Base-by-base conservation (phyloP, 1,140 invertebrate species). In the Nasonia vitripennis region DNA sequence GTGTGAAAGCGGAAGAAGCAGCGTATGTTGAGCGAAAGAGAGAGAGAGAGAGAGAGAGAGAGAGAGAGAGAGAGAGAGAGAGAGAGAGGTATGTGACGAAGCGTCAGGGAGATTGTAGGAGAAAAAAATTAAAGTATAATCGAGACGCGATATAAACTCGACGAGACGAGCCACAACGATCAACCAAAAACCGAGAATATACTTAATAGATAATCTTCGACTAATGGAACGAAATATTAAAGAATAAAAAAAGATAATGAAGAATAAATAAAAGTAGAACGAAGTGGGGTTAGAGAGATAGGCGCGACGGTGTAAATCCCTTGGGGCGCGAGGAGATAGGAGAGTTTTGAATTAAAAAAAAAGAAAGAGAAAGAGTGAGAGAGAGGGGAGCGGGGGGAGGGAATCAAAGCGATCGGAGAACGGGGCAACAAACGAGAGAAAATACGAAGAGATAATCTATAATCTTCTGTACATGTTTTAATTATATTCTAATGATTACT, bases 401-500 rank as follows among this genome's bases (percentile, higher is more conserved):
- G 12, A 67, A 27, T 23, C 12, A 34, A 71, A 67, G 68, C 74
- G 83, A 83, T 81, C 78, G 68, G 74, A 86, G 86, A 74, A 81
- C 78, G 70, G 82, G 77, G 68, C 83, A 82, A 85, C 70, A 77
- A 81, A 85, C 23, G 77, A 78, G 70, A 86, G 74, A 89, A 71
- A 87, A 85, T 84, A 86, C 88, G 87, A 88, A 87, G 85, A 89
- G 83, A 90, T 90, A 91, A 92, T 91, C 89, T 91, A 91, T 91
- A 92, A 92, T 91, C 91, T 93, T 93, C 91, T 91, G 90, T 92
- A 92, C 91, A 92, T 92, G 91, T 92, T 92, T 92, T 92, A 88
- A 92, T 93, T 93, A 91, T 89, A 88, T 91, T 92, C 87, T 89
- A 91, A 92, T 92, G 89, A 93, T 92, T 91, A 90, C 91, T 92